These are phyloP conservation scores for Sebastes goodei DNA, from an alignment of 2,797 vertebrate species.

Conservation along the genomic window DNA sequence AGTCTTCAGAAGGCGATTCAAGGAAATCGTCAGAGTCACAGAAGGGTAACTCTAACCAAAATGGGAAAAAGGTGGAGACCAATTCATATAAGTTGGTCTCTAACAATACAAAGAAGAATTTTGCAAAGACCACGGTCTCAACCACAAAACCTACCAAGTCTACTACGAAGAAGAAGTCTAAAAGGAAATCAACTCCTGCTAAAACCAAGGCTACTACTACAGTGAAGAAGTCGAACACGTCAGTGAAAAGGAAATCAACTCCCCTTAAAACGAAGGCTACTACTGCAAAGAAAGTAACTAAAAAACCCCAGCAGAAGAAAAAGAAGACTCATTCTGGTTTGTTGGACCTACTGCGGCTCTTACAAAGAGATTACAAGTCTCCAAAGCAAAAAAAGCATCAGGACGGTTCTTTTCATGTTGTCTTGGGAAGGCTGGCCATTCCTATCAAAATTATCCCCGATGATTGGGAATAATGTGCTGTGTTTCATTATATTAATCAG, in stretches of 20 bases:
- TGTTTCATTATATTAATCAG: neutral
- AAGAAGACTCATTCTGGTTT: conserved; percentile 51
- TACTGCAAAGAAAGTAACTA: conserved; percentile 29
- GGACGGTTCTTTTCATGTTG: conserved; percentile 76
- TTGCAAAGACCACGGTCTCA: neutral
- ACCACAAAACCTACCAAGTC: conserved; percentile 21
- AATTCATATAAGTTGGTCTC: conserved; percentile 32
- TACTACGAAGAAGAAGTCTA: conserved; percentile 19
- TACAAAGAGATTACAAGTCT: conserved; percentile 53
- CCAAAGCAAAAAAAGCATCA: conserved; percentile 44
- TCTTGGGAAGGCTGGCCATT: conserved; percentile 83
- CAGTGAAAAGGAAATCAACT: conserved; percentile 35
- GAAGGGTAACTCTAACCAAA: conserved; percentile 17
- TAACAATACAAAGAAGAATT: conserved; percentile 28
- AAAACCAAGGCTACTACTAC: conserved; percentile 26
- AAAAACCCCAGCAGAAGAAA: conserved; percentile 41
- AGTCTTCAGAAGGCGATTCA: neutral
- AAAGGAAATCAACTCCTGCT: conserved; percentile 17
- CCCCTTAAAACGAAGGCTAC: conserved; percentile 29
- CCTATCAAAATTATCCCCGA: conserved; percentile 83
- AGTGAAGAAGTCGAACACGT: conserved; percentile 22
- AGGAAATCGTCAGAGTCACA: conserved; percentile 27
- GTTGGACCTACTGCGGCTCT: conserved; percentile 73
- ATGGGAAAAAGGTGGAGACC: conserved; percentile 5
- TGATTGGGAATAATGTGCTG: conserved; percentile 33